phyloP scores from a whole-genome alignment of 2,888 invertebrate species.

The Ectemnius lituratus region DNA sequence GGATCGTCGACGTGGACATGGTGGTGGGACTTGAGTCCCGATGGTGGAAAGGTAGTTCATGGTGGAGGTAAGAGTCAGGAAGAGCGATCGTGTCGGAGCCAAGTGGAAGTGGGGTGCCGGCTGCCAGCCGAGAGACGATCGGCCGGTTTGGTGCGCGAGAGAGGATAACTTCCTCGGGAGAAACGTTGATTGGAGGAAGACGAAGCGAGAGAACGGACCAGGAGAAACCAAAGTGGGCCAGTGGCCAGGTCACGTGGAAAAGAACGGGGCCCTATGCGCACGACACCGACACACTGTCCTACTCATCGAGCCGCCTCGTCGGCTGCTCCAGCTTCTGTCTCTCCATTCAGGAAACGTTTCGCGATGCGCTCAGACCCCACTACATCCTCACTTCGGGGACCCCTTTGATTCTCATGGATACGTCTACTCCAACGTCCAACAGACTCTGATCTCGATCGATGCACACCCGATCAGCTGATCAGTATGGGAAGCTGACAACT shows the following conservation, averaged over 20 bases:
- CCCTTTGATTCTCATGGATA: not conserved
- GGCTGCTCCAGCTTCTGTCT: conserved; percentile 49
- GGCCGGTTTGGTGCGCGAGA: conserved; percentile 9
- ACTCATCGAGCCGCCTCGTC: conserved; percentile 68
- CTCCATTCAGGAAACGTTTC: conserved; percentile 68
- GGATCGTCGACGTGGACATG: conserved; percentile 38
- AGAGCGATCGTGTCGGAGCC: conserved; percentile 40
- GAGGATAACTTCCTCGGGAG: not conserved
- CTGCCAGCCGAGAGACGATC: conserved; percentile 27
- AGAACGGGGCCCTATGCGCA: conserved; percentile 74
- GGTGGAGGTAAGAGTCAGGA: conserved; percentile 57
- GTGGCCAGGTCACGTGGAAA: conserved; percentile 76
- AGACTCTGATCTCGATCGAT: not conserved
- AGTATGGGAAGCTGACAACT: conserved; percentile 8
- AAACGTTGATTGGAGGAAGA: conserved; percentile 19
- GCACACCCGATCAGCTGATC: not conserved
- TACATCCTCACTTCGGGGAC: not conserved
- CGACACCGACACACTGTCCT: conserved; percentile 78
- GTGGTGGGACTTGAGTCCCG: conserved; percentile 41
- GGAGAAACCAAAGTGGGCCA: conserved; percentile 76
- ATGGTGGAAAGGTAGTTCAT: conserved; percentile 58
- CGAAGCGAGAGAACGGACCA: conserved; percentile 42
- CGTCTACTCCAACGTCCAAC: not conserved
- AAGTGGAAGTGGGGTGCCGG: conserved; percentile 28
- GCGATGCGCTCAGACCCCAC: conserved; percentile 46